Conservation (phyloP, 2,113 vertebrate species). For the Myotis davidii region DNA sequence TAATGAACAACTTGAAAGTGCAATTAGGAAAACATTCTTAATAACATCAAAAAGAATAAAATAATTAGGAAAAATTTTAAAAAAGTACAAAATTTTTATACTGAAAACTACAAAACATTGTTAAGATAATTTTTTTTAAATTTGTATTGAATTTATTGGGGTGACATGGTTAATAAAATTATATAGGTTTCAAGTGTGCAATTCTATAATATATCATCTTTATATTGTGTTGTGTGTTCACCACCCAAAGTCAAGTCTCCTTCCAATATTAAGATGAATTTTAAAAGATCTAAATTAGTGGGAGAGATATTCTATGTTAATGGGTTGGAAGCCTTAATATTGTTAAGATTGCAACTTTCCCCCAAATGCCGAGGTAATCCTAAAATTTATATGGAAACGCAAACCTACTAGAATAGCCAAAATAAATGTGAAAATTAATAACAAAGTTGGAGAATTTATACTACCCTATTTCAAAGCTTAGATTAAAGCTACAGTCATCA, state of each 20-base stretch:
- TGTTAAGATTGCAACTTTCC: neutral
- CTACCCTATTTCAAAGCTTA: neutral
- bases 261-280: too few relatives aligned
- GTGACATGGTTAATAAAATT: too few relatives aligned
- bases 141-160: too few relatives aligned
- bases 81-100: neutral
- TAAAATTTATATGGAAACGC: neutral
- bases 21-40: neutral
- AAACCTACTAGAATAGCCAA: neutral
- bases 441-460: neutral
- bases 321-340: neutral
- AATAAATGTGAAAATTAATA: constrained; percentile 1
- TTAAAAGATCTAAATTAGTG: too few relatives aligned
- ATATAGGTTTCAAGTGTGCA: too few relatives aligned
- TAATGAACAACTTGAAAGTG: neutral
- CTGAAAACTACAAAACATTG: neutral
- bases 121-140: neutral
- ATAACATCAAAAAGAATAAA: neutral
- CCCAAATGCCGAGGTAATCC: neutral
- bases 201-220: too few relatives aligned
- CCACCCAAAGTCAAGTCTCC: too few relatives aligned
- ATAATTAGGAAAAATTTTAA: too few relatives aligned
- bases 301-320: too few relatives aligned
- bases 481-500: neutral
- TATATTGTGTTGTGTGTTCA: too few relatives aligned